Evolutionary conservation across 2,797 vertebrate species (phyloP), one percentile per base, ranked within the genome.

Genomic region (Xerus rutilus): DNA sequence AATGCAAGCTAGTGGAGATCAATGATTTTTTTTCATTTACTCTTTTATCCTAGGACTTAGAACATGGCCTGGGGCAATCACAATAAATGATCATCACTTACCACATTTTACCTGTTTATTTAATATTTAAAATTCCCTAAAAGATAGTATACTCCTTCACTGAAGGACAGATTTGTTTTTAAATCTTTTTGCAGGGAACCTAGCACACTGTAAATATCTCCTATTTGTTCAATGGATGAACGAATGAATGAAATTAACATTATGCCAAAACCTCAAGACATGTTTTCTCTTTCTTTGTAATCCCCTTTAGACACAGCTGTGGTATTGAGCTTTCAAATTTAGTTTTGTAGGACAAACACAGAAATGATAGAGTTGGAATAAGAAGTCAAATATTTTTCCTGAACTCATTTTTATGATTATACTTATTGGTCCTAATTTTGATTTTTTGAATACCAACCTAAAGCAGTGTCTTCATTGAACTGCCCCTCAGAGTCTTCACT

Each of bases 381-480:
- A 57, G 47, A 78, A 91, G 67, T 59, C 15, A 76, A 78, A 45
- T 64, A 52, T 74, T 79, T 23, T 43, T 72, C 18, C 14, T 30
- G 47, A 69, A 67, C 21, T 73, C 10, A 39, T 43, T 70, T 77
- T 72, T 64, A 17, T 47, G 20, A 76, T 93, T 25, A n/a, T 67
- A 57, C 12, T 49, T 47, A 85, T 62, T 23, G 12, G 47, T 72
- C 9, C 12, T 73, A 72, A 86, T 62, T 64, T 54, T 21, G 54
- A 15, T 78, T 72, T 64, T 62, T 95, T 87, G 9, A 91, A 32
- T 69, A 96, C 98, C 72, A 93, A 99, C 98, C 98, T 96, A 93
- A 78, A 93, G 93, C n/a, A 0, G 30, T 32, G 28, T 74, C 64
- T 47, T 83, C 72, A 83, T 28, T 85, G 85, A 91, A 70, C 20